phyloP scores from a whole-genome alignment of 2,888 invertebrate species.

The Dorcus hopei region DNA sequence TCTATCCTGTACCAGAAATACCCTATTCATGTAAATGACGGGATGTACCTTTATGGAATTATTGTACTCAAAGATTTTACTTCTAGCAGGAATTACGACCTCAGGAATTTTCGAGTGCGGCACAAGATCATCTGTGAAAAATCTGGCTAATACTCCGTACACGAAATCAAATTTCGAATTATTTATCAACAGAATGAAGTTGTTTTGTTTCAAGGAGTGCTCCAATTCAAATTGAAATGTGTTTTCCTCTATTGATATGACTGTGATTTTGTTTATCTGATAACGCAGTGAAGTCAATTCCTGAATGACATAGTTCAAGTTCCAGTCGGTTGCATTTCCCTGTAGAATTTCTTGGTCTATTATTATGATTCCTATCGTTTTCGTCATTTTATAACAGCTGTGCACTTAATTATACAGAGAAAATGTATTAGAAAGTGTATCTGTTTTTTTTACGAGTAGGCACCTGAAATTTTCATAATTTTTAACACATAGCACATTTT shows the following conservation, averaged over 20 bases:
- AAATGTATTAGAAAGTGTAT: no score
- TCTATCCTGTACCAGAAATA: constrained; percentile 14
- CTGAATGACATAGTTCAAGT: constrained; percentile 11
- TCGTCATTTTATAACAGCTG: constrained; percentile 7
- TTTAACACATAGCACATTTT: no score
- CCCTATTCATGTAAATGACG: constrained; percentile 18
- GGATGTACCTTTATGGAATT: constrained; percentile 16
- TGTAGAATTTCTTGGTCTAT: constrained; percentile 7
- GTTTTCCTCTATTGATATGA: constrained; percentile 14
- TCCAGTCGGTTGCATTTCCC: constrained; percentile 6
- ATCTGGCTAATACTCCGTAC: constrained; percentile 28
- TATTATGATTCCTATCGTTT: constrained; percentile 11
- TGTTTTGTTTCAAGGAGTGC: constrained; percentile 28
- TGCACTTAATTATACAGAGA: neutral
- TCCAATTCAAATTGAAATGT: constrained; percentile 24
- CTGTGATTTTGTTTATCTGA: constrained; percentile 20
- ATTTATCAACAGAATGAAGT: constrained; percentile 35
- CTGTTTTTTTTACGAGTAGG: no score
- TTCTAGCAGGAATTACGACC: constrained; percentile 3
- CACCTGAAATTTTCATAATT: no score
- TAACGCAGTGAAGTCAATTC: constrained; percentile 20
- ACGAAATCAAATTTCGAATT: constrained; percentile 20
- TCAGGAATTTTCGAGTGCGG: constrained; percentile 9
- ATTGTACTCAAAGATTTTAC: constrained; percentile 18
- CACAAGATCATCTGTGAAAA: constrained; percentile 26